Evolutionary conservation across 2,797 vertebrate species (phyloP).

Genomic region (Micropoecilia bifurca): DNA sequence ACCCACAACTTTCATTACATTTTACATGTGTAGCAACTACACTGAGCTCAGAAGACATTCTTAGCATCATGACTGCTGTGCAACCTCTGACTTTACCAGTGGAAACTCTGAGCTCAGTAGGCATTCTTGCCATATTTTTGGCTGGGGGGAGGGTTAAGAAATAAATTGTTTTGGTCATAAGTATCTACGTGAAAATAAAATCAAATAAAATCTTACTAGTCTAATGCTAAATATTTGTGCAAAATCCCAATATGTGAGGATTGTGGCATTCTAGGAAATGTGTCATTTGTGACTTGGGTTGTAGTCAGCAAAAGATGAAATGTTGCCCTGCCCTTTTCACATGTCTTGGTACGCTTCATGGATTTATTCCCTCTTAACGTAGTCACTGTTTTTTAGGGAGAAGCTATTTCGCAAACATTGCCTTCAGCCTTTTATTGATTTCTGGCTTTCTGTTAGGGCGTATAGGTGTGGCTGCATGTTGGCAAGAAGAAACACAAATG

Average conservation of each 20-base stretch:
- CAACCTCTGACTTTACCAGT: background rate
- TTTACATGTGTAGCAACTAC: background rate
- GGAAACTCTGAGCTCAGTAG: background rate
- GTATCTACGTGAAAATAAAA: too few species aligned
- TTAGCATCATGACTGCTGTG: background rate
- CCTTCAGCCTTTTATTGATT: conserved; percentile 58
- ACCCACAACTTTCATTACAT: background rate
- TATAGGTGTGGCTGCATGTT: conserved; percentile 34
- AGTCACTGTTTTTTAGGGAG: conserved; percentile 26
- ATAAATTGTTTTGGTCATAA: background rate
- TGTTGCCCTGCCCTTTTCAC: background rate
- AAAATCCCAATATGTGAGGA: conserved; percentile 46
- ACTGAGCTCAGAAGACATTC: background rate
- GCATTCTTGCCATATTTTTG: background rate
- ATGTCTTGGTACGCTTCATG: conserved; percentile 14
- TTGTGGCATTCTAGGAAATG: conserved; percentile 21
- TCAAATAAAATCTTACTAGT: background rate
- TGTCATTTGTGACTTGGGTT: conserved; percentile 13
- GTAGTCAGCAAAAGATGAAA: conserved; percentile 7
- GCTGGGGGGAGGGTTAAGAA: background rate
- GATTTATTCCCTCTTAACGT: conserved; percentile 14
- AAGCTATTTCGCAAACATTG: conserved; percentile 24
- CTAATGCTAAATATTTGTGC: conserved; percentile 45
- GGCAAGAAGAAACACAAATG: conserved; percentile 14
- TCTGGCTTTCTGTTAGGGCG: conserved; percentile 16